phyloP scores from a whole-genome alignment of 1,140 invertebrate genomes.

The Liolophura sinensis region DNA sequence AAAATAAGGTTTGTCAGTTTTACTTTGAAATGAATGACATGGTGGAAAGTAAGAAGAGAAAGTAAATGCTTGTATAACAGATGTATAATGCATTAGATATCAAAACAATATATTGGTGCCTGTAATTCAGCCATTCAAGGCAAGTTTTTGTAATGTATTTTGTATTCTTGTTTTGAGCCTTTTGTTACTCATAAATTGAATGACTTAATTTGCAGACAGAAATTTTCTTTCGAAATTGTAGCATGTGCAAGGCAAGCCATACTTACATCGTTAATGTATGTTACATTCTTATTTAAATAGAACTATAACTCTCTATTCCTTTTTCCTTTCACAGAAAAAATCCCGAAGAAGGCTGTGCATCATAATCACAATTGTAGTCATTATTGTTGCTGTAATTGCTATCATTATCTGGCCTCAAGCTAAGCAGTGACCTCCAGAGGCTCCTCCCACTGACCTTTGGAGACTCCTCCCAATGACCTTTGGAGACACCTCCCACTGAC shows the following conservation, averaged over 20 bases:
- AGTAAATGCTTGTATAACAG: background rate
- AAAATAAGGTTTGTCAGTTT: background rate
- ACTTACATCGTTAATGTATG: background rate
- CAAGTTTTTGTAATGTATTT: background rate
- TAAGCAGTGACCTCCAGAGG: too few relatives aligned
- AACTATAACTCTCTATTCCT: background rate
- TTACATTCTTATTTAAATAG: background rate
- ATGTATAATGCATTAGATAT: background rate
- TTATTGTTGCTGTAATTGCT: slow-evolving; percentile 24
- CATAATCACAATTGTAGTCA: slow-evolving; percentile 25
- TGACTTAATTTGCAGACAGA: background rate
- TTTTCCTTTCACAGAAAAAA: slow-evolving; percentile 32
- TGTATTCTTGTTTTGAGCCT: background rate
- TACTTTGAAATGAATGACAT: background rate
- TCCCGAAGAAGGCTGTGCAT: slow-evolving; percentile 33
- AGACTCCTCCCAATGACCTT: too few relatives aligned
- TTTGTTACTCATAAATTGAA: background rate
- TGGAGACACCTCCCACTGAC: too few relatives aligned
- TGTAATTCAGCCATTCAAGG: background rate
- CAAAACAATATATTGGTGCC: background rate
- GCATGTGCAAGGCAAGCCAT: too few relatives aligned
- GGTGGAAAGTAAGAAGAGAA: background rate
- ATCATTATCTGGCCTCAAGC: slow-evolving; percentile 30
- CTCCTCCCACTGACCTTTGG: too few relatives aligned
- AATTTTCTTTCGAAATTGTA: background rate